Base-by-base conservation (phyloP, 2,113 vertebrate genomes). In the Chauna torquata region DNA sequence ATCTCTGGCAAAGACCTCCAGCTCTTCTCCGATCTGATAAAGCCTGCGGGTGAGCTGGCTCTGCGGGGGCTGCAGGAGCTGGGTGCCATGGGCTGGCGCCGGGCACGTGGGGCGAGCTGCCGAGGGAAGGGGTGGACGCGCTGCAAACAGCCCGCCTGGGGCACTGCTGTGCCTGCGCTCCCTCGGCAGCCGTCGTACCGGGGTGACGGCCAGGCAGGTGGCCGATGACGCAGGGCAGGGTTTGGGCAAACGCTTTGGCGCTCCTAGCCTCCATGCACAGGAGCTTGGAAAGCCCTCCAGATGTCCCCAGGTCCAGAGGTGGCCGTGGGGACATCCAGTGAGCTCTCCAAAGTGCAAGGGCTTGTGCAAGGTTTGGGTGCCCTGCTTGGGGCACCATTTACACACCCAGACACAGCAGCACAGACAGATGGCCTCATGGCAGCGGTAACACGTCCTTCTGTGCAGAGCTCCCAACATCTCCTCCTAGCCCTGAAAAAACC, bases 21-120 rank as follows among this genome's bases (percentile, higher is more conserved):
- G 80, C 91, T 95, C 94, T 87, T 83, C 91, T 86, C 80, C 6
- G 0, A 95, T 90, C 95, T 87, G 77, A 93, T 89, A 97, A 95
- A 94, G 86, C 82, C 96, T 68, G 80, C 59, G 47, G 88, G 70
- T 65, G 96, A 96, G 89, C 84, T 87, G 81, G 80, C 17, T 89
- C 88, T 74, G 47, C 0, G 15, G 45, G 55, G 44, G 12, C 52
- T 34, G 47, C 36, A 6, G 17, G 12, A 50, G 50, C 45, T 20
- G 34, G 55, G 44, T 74, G 68, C 74, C 5, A 5, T 44, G 50
- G 34, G 44, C 23, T 62, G 38, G 38, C 32, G 65, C 49, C 57
- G 59, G 80, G 58, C 40, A 93, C 0, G 0, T 15, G 76, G 58
- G 75, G 32, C 0, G 2, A 88, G 65, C 23, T 1, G 3, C 34